Percentiles rank a stretch among this genome's conserved stretches.
These are phyloP conservation scores for Anaspis maculata DNA, from an alignment of 2,888 invertebrate genomes.

Conservation along the genomic window DNA sequence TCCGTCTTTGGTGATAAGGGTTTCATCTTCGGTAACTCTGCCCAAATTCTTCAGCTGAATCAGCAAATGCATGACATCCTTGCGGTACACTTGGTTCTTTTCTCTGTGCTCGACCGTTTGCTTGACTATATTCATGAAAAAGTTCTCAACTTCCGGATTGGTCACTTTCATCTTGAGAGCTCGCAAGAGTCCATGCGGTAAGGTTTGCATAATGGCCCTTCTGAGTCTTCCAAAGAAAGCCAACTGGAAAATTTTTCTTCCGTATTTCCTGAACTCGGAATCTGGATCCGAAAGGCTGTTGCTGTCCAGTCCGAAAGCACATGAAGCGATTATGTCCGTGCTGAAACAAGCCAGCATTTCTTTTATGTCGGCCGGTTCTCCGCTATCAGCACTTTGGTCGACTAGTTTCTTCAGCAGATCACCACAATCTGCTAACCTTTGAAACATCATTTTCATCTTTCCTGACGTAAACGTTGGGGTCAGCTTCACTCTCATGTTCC, in stretches of 20 bases:
- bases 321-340: constrained; percentile 45
- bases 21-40: constrained; percentile 16
- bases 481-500: constrained; percentile 34
- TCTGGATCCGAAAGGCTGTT: constrained; percentile 47
- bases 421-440: constrained; percentile 28
- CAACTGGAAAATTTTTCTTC: constrained; percentile 6
- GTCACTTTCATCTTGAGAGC: constrained; percentile 10
- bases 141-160: constrained; percentile 30
- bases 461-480: constrained; percentile 42
- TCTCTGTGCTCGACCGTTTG: constrained; percentile 42
- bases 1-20: constrained; percentile 8
- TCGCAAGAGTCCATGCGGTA: constrained; percentile 10
- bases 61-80: constrained; percentile 49
- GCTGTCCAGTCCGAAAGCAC: constrained; percentile 52
- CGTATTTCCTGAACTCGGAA: constrained; percentile 39
- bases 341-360: constrained; percentile 42
- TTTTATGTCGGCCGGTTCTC: constrained; percentile 37
- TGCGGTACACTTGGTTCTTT: constrained; percentile 39
- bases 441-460: constrained; percentile 42
- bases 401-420: constrained; percentile 26
- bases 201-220: too few species aligned
- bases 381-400: constrained; percentile 15
- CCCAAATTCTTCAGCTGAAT: constrained; percentile 43
- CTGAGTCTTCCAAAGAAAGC: constrained; percentile 14
- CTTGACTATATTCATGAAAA: constrained; percentile 41